Evolutionary conservation across 2,888 invertebrate species (phyloP), one percentile per base, ranked within the genome.

Genomic region (Argyresthia goedartella): DNA sequence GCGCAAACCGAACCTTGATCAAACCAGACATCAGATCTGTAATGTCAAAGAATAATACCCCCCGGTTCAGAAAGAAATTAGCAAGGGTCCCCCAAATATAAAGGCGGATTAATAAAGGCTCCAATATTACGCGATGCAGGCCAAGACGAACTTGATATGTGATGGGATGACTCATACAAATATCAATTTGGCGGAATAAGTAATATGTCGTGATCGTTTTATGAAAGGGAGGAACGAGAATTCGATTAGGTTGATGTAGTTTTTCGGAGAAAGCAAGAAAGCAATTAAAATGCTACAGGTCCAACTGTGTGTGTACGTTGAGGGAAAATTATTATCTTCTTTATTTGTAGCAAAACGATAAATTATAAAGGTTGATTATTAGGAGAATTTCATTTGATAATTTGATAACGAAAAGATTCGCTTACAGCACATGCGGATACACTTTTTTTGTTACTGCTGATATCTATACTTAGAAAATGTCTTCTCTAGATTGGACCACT

Each of bases 71-170:
- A 58, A 64, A 65, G 64, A 72, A 74, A 74, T 73, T 71, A 73
- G 60, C 60, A 55, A 61, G 58, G 60, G 47, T 62, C 71, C 73
- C 74, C 68, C 62, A 62, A 62, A 67, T 72, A 47, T 71, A 71
- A 63, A 63, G 63, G 59, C 60, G 67, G 67, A 76, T 76, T 75
- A 74, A 71, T 70, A 69, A 65, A 65, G 58, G 65, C 63, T 64
- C 64, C 64, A 66, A 67, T 69, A 67, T 63, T 58, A 56, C 3
- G 25, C 2, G 62, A 57, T 56, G 57, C 56, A 56, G 34, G 58
- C 56, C 53, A 53, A 57, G 53, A 56, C 52, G 36, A 44, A 47
- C n/a, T n/a, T 35, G 11, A 49, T 39, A 49, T 49, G 15, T 48
- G 13, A 34, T 47, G 33, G 34, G 34, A 47, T 47, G 47, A 47